Percentiles rank a stretch among this genome's conserved stretches.
Conservation (phyloP, 1,140 invertebrate species). For the Chymomyza costata region DNA sequence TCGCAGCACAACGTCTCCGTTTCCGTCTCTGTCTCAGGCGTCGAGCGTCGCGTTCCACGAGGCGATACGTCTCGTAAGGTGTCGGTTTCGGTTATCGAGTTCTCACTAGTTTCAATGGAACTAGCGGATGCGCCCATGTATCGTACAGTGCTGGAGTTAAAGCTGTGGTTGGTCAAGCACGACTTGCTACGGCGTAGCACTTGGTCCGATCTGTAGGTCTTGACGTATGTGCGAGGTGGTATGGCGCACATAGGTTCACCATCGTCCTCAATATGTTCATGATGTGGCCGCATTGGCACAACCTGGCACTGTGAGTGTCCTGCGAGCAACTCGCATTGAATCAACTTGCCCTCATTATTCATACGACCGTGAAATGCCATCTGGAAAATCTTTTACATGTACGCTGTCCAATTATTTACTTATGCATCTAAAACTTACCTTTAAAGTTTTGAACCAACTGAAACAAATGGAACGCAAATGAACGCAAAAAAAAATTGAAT, state of each 20-base stretch:
- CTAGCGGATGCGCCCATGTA: constrained; percentile 46
- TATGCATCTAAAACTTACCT: too few relatives aligned
- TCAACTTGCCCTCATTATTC: constrained; percentile 17
- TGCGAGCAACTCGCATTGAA: constrained; percentile 23
- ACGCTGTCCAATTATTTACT: too few relatives aligned
- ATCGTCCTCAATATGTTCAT: not conserved
- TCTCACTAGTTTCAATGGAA: constrained; percentile 27
- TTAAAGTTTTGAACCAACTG: too few relatives aligned
- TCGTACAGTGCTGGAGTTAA: constrained; percentile 24
- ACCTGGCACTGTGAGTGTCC: not conserved
- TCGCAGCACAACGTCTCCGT: constrained; percentile 26
- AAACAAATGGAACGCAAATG: too few relatives aligned
- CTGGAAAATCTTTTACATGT: too few relatives aligned
- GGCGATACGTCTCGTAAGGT: constrained; percentile 33
- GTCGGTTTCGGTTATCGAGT: constrained; percentile 47
- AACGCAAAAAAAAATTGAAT: too few relatives aligned
- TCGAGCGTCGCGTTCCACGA: constrained; percentile 6
- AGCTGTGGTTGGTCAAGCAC: constrained; percentile 8
- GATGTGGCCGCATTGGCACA: not conserved
- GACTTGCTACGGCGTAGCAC: not conserved
- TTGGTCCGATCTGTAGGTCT: constrained; percentile 18
- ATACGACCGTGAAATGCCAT: constrained; percentile 53
- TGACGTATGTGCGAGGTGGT: constrained; percentile 43
- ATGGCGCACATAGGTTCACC: not conserved
- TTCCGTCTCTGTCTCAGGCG: constrained; percentile 16